Evolutionary conservation across 2,113 vertebrate species (phyloP).

Genomic region (Synodontis membranacea): DNA sequence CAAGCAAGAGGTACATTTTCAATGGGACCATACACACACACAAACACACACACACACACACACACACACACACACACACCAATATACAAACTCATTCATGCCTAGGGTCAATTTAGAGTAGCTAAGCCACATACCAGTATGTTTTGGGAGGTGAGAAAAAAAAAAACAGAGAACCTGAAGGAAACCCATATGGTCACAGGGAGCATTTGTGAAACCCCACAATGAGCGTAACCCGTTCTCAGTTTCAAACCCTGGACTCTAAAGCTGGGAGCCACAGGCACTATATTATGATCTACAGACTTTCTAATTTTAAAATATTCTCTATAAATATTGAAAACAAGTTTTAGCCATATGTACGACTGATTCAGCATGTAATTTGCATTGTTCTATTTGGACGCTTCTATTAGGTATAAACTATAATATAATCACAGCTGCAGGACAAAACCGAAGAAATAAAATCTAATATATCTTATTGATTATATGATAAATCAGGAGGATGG

Average conservation of each 20-base stretch:
- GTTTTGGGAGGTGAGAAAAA: background rate
- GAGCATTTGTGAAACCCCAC: background rate
- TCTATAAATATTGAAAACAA: background rate
- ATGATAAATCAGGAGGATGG: background rate
- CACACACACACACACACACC: no score
- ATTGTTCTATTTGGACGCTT: background rate
- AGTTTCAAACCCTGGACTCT: background rate
- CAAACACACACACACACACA: background rate
- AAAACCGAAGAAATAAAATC: background rate
- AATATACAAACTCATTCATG: background rate
- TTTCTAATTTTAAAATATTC: background rate
- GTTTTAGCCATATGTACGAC: background rate
- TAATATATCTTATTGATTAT: background rate
- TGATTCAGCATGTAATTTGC: background rate
- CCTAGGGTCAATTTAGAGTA: background rate
- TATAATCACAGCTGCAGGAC: background rate
- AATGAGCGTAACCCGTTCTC: background rate
- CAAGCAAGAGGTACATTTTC: background rate
- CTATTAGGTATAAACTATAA: background rate
- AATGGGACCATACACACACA: background rate
- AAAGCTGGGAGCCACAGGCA: background rate
- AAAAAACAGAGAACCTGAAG: background rate
- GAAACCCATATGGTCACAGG: background rate
- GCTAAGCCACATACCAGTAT: background rate
- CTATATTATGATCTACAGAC: background rate